Percentiles rank a stretch among this genome's conserved stretches.
Conservation (phyloP, 1,140 invertebrate species). For the Papilio dardanus region DNA sequence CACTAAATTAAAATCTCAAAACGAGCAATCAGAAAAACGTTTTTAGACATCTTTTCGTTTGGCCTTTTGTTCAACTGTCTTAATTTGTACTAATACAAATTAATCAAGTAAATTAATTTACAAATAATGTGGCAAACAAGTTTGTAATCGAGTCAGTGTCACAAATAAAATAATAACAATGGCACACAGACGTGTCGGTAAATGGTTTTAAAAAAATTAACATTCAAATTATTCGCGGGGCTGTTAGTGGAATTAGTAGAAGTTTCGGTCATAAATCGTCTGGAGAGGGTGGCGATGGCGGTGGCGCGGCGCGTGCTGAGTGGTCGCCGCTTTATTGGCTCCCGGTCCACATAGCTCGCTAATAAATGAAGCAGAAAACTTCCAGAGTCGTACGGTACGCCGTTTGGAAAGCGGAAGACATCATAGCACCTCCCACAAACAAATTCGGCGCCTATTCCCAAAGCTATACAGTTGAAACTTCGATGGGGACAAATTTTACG, state of each 20-base stretch:
- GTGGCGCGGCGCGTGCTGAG: constrained; percentile 66
- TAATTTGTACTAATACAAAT: neutral
- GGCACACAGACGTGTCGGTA: constrained; percentile 48
- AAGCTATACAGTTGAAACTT: constrained; percentile 64
- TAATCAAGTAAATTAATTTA: too few species aligned
- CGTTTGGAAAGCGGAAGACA: constrained; percentile 67
- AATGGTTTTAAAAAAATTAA: constrained; percentile 77
- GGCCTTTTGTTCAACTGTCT: neutral
- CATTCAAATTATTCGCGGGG: constrained; percentile 76
- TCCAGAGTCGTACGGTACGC: constrained; percentile 63
- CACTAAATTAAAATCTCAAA: neutral
- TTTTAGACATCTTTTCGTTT: neutral
- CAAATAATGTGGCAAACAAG: neutral
- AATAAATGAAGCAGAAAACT: constrained; percentile 81
- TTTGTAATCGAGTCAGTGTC: neutral
- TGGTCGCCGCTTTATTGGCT: constrained; percentile 74
- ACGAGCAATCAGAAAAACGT: neutral
- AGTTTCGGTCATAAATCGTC: constrained; percentile 77
- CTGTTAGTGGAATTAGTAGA: constrained; percentile 79
- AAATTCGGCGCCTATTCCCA: constrained; percentile 57
- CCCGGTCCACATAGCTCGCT: constrained; percentile 70
- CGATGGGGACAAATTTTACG: constrained; percentile 58
- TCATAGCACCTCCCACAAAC: constrained; percentile 46
- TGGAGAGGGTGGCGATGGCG: constrained; percentile 74
- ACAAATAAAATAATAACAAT: constrained; percentile 45